These are phyloP conservation scores for Bagarius yarrelli DNA, from an alignment of 2,113 vertebrate genomes.

Conservation along the genomic window DNA sequence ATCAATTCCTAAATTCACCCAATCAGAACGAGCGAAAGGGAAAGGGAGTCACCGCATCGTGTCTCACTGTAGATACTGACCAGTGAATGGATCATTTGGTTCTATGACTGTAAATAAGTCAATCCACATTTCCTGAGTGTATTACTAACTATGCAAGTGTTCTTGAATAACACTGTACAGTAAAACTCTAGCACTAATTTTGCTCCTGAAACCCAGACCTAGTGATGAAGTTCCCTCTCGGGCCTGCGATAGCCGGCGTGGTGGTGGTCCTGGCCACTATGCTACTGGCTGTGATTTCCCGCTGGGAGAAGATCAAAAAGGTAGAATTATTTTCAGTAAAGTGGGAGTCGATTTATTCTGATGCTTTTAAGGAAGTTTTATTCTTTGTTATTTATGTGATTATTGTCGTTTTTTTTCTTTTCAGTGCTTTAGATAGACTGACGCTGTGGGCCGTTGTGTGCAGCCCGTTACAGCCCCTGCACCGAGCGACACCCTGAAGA, in stretches of 20 bases:
- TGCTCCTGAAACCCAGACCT: conserved; percentile 54
- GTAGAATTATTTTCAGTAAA: conserved; percentile 51
- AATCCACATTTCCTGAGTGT: no score
- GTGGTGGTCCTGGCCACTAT: conserved; percentile 66
- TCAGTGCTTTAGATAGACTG: conserved; percentile 50
- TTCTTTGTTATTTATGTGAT: not conserved
- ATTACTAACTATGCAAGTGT: no score
- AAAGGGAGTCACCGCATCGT: no score
- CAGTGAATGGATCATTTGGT: no score
- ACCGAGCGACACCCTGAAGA: not conserved
- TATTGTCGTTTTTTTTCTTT: conserved; percentile 3
- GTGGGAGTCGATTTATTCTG: not conserved
- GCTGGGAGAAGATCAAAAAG: conserved; percentile 64
- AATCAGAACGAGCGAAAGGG: no score
- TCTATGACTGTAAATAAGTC: no score
- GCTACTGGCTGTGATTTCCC: conserved; percentile 62
- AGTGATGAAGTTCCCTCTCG: conserved; percentile 62
- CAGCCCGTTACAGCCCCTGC: not conserved
- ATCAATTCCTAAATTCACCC: no score
- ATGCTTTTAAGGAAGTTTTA: not conserved
- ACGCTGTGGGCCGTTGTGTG: not conserved
- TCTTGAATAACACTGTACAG: no score
- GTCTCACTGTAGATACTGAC: no score
- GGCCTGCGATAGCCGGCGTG: conserved; percentile 66
- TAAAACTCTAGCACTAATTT: not conserved